Base-by-base conservation (phyloP, 1,140 invertebrate genomes). In the Lineus longissimus region DNA sequence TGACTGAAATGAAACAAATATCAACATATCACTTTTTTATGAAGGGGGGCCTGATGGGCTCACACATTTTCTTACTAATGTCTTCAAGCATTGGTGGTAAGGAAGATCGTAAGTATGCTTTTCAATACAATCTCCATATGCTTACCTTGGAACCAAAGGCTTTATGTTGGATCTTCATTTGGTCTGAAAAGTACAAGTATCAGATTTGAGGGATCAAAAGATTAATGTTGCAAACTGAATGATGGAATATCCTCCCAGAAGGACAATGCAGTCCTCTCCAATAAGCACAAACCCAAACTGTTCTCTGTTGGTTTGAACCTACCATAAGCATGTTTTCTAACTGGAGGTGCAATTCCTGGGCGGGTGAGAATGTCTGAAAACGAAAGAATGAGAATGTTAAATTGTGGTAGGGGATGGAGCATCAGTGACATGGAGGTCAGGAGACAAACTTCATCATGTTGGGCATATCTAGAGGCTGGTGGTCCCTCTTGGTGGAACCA, bases 281-380 rank as follows among this genome's bases (percentile, higher is more conserved):
- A 25, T 33, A n/a, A 25, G 17, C 43, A 56, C 19, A 27, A 31
- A 66, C 6, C 19, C 9, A n/a, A 47, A 64, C 15, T 36, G 19
- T 9, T 17, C 17, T 36, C 0, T 29, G 27, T 22, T 55, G 65
- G 64, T 54, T 72, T 77, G 2, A 75, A 64, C 31, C 71, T 73
- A 64, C 79, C 78, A 69, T 73, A 80, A 0, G 29, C 36, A 66
- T 70, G 73, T 27, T 73, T 76, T 55, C 71, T 71, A 51, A 79
- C 73, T 23, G 77, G 73, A 29, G 73, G 69, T 33, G 76, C 72
- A 25, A 77, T 58, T 23, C 56, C 71, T 2, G 70, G 23, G 25
- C 55, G 62, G 40, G 58, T 64, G 17, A 62, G 40, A n/a, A 77
- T 41, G n/a, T 64, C 67, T 60, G 67, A 59, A 40, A 69, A 51